Base-by-base conservation (phyloP, 2,888 invertebrate species). In the Leptopilina myrica region DNA sequence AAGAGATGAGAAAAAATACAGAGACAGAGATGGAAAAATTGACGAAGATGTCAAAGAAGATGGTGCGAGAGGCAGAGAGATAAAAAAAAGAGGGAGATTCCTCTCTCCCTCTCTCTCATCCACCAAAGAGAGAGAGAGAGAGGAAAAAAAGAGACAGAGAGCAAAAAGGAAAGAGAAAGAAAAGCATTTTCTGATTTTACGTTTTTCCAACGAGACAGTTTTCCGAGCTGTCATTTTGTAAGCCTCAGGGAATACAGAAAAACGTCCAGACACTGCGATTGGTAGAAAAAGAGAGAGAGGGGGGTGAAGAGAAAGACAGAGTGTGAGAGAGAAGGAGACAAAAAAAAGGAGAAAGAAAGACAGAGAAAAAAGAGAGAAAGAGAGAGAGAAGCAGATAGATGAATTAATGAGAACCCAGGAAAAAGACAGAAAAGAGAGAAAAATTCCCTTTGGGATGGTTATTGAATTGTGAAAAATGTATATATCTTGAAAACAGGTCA, bases 1-100 rank as follows among this genome's bases (percentile, higher is more conserved):
- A 12, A 0, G 59, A 69, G 20, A 62, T 66, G 43, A 8, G 8
- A 43, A 43, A 49, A 49, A 49, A 49, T 49, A 49, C 49, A 43
- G 43, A 33, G 69, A 78, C 53, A 80, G 56, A 82, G 76, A 76
- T 62, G 67, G 76, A 59, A 73, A 40, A 33, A 73, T 73, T 56
- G 73, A 73, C 56, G 56, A 73, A 56, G 56, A 33, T 73, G 73
- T 33, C 56, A 73, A 53, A 20, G 77, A 49, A 33, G 33, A 33
- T 33, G 12, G 65, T 20, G 20, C 46, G 53, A 59, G 64, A 46
- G 49, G 46, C 64, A 43, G 46, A 8, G 66, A 64, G 56, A 64
- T 53, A 26, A 43, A 66, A 14, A 76, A 67, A 46, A 56, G 62
- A 64, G 76, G 11, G 65, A 56, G 33, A 33, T 33, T 33, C 33